phyloP scores from a whole-genome alignment of 2,113 vertebrate genomes.

The Haemorhous mexicanus region DNA sequence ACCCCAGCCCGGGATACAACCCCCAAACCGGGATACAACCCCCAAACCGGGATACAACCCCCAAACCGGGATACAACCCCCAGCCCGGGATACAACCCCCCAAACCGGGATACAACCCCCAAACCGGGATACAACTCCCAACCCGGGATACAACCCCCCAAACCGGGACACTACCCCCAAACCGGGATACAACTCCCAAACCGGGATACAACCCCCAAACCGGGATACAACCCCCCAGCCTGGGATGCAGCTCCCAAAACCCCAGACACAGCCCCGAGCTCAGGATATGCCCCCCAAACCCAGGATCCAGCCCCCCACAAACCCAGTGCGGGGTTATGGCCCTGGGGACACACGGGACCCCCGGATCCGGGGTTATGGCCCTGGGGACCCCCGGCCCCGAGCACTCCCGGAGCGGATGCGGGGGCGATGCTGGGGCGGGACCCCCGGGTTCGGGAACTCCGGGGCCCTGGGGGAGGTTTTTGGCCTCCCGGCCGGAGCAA shows the following conservation, averaged over 20 bases:
- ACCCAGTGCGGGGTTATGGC: accelerated
- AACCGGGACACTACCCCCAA: accelerated
- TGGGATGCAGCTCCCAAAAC: too few species aligned
- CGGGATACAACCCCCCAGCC: neutral
- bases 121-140: accelerated
- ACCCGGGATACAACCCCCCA: too few species aligned
- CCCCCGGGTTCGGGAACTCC: accelerated
- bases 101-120: too few species aligned
- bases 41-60: accelerated
- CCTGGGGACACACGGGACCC: neutral
- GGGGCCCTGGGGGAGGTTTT: accelerated
- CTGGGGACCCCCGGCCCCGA: neutral
- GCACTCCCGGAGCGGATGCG: too few species aligned
- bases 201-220: accelerated
- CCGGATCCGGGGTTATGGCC: accelerated
- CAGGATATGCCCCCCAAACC: too few species aligned
- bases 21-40: accelerated
- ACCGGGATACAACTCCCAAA: accelerated
- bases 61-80: too few species aligned
- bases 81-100: neutral
- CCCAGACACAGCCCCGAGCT: too few species aligned
- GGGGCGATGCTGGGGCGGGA: neutral
- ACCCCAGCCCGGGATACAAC: accelerated
- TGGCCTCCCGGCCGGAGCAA: neutral
- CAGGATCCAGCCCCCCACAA: neutral